Base-by-base conservation (phyloP, 2,797 vertebrate genomes). In the Neosilurus mollespiculum region DNA sequence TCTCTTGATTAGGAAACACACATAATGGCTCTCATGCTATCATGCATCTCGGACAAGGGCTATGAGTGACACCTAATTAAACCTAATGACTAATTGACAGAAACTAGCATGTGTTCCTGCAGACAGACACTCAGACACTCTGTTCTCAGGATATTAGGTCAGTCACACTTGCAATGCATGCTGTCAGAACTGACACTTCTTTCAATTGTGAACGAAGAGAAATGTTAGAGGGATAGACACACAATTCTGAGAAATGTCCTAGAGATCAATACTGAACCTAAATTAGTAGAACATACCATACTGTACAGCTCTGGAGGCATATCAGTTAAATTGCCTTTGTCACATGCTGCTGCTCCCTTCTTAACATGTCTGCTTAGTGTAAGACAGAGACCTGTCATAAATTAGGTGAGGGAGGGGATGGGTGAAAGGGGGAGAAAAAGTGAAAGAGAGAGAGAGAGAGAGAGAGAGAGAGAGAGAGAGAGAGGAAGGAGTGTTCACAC, bases 121-220 rank as follows among this genome's bases (percentile, higher is more conserved):
- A 59, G n/a, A 75, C 26, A 16, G 59, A 78, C 81, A 62, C 76
- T 66, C 69, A 49, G 67, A 78, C 53, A 70, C 58, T 20, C 30
- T 81, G 62, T 9, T 69, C 26, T 70, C 85, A 82, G 66, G 66
- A 86, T 86, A 84, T 84, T 75, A 84, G 80, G 18, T 71, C 75
- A 37, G 71, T 81, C 73, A 84, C 86, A 83, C 77, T 53, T 65
- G 43, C 61, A 34, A 69, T 26, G 24, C 58, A 81, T 81, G n/a
- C 49, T 71, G 73, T 78, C 82, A 71, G 15, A 67, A 66, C 66
- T 65, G 71, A 84, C 81, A 85, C 72, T 53, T 61, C 72, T 56
- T 9, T 66, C 59, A 79, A 69, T 43, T 81, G 62, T 79, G 53
- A 81, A 80, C 26, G 75, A 78, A 84, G 10, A 61, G 34, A 78